These are phyloP conservation scores for Antheraea yamamai DNA, from an alignment of 2,888 invertebrate species.

Conservation along the genomic window DNA sequence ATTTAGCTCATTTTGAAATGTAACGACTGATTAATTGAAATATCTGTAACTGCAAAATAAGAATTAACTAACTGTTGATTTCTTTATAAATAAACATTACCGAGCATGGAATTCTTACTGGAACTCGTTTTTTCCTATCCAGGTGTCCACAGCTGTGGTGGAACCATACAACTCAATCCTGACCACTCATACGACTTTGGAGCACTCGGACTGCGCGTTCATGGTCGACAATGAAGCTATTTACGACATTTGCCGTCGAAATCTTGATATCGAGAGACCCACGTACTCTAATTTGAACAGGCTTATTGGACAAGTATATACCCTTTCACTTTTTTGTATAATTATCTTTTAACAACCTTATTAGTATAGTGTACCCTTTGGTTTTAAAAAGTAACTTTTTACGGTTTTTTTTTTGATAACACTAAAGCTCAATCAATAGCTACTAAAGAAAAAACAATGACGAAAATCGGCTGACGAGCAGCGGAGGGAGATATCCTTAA, in stretches of 20 bases:
- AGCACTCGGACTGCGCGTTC: slow-evolving; percentile 94
- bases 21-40: too few species aligned
- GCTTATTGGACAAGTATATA: slow-evolving; percentile 87
- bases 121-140: neutral
- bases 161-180: slow-evolving; percentile 96
- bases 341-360: neutral
- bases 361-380: neutral
- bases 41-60: too few species aligned
- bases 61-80: too few species aligned
- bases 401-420: too few species aligned
- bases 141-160: slow-evolving; percentile 91
- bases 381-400: too few species aligned
- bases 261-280: slow-evolving; percentile 91
- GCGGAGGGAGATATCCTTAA: too few species aligned
- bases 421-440: too few species aligned
- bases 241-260: slow-evolving; percentile 93
- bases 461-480: too few species aligned
- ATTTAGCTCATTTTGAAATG: too few species aligned
- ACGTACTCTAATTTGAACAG: slow-evolving; percentile 94
- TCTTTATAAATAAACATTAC: too few species aligned
- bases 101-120: neutral
- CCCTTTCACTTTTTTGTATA: neutral
- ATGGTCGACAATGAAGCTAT: slow-evolving; percentile 96
- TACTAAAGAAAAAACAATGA: too few species aligned
- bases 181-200: slow-evolving; percentile 94